A percentile compares a stretch with the other conserved stretches of the same genome.
Conservation (phyloP, 2,888 invertebrate species). For the Autographa gamma region DNA sequence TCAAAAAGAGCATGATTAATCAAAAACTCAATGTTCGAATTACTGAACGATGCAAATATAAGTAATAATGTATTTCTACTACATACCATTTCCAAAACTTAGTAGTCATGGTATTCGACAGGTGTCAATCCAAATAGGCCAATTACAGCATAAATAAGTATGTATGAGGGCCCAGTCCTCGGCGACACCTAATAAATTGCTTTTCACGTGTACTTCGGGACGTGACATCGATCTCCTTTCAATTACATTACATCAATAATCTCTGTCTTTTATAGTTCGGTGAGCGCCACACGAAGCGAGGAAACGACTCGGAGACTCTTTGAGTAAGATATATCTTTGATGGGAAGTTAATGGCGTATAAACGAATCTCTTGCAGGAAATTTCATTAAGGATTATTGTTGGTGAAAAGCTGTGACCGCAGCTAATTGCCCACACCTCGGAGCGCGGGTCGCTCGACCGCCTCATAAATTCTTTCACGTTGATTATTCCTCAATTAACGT, state of each 20-base stretch:
- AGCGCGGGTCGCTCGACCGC: neutral
- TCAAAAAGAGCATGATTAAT: neutral
- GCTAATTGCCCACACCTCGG: constrained; percentile 54
- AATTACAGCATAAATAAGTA: constrained; percentile 26
- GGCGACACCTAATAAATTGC: constrained; percentile 10
- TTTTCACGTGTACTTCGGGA: constrained; percentile 12
- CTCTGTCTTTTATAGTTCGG: constrained; percentile 39
- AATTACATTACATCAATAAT: constrained; percentile 51
- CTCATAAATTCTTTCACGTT: constrained; percentile 13
- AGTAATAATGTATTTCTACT: neutral
- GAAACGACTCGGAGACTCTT: constrained; percentile 38
- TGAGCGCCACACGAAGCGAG: constrained; percentile 36
- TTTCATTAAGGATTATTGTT: constrained; percentile 73
- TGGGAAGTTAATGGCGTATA: constrained; percentile 71
- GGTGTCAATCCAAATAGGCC: constrained; percentile 3
- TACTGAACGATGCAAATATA: neutral
- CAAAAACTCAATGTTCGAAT: neutral
- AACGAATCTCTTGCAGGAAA: constrained; percentile 70
- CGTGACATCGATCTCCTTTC: constrained; percentile 32
- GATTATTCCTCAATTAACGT: constrained; percentile 2
- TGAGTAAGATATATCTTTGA: constrained; percentile 55
- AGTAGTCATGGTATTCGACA: constrained; percentile 6
- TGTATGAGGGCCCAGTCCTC: constrained; percentile 9
- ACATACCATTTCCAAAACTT: neutral
- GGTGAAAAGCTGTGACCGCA: constrained; percentile 53